Evolutionary conservation across 2,797 vertebrate genomes (phyloP), one percentile per base, ranked within the genome.

Genomic region (Acropternis orthonyx): DNA sequence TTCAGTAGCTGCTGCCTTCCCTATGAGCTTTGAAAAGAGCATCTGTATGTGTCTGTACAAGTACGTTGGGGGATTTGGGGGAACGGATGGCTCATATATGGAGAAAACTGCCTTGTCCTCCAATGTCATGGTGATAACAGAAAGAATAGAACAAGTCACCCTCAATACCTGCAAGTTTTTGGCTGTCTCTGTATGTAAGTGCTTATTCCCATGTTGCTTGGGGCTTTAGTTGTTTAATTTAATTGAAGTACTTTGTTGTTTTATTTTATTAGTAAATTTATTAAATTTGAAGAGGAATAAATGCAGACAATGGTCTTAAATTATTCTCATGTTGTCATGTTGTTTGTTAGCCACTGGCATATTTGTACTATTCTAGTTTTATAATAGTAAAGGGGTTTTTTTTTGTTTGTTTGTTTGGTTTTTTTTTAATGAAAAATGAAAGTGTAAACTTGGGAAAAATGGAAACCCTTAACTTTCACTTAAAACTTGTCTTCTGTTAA

Each of bases 1-100:
- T 41, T 92, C 78, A 74, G 85, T 39, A 59, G 74, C 95, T 76
- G 94, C 82, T 14, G 54, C 91, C 81, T 91, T 44, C 75, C 83
- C 72, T 72, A 77, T 4, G 36, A 78, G 93, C 76, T 56, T 79
- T 61, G 92, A 49, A 74, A 66, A 41, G 55, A 88, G 66, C 85
- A 81, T 92, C 56, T 74, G 48, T 75, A 74, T 58, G 48, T 37
- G 26, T 2, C 1, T 51, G 46, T 56, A 7, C 0, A 5, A 44
- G 68, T 46, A 65, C 81, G 32, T 61, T 67, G 93, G 73, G 91
- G 85, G 54, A 54, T 51, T 74, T 74, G 92, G 67, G 65, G 89
- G 78, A 75, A 88, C 82, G 81, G 84, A 81, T n/a, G 52, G 89
- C 67, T 68, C 18, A 6, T 4, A 19, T 58, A 76, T 85, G 77